A percentile compares a stretch with the other conserved stretches of the same genome.
Evolutionary conservation across 2,797 vertebrate genomes (phyloP).

Genomic region (Tinamus major): DNA sequence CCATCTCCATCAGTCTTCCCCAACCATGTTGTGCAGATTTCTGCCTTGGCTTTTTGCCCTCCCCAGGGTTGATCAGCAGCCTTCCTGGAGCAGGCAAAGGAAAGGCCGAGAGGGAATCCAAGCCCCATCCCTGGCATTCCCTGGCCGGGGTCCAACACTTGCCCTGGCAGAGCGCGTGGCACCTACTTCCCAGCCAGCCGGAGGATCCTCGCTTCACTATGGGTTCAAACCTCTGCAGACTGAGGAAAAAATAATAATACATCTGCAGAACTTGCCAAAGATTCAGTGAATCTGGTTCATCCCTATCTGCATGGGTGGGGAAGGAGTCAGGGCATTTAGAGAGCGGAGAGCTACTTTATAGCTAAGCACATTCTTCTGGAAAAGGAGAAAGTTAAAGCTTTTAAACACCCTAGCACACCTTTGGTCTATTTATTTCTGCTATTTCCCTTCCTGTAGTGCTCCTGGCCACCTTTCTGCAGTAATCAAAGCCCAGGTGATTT

Average conservation of each 20-base stretch:
- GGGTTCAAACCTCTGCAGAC: background rate
- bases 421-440: background rate
- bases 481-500: background rate
- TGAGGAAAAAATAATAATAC: background rate
- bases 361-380: background rate
- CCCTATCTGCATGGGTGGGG: background rate
- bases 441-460: background rate
- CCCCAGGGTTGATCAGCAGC: background rate
- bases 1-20: background rate
- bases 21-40: too few relatives aligned
- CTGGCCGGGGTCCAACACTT: background rate
- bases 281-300: background rate
- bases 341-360: background rate
- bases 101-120: background rate
- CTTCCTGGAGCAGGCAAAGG: background rate
- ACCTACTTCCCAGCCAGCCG: background rate
- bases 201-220: background rate
- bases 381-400: background rate
- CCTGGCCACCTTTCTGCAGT: background rate
- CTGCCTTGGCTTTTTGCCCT: background rate
- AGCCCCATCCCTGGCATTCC: background rate
- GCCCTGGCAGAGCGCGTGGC: background rate
- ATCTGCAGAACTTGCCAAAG: background rate
- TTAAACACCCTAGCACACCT: background rate
- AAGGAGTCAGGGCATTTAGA: background rate